A percentile compares a stretch with the other conserved stretches of the same genome.
Conservation (phyloP, 2,113 vertebrate genomes). For the Thomomys bottae region DNA sequence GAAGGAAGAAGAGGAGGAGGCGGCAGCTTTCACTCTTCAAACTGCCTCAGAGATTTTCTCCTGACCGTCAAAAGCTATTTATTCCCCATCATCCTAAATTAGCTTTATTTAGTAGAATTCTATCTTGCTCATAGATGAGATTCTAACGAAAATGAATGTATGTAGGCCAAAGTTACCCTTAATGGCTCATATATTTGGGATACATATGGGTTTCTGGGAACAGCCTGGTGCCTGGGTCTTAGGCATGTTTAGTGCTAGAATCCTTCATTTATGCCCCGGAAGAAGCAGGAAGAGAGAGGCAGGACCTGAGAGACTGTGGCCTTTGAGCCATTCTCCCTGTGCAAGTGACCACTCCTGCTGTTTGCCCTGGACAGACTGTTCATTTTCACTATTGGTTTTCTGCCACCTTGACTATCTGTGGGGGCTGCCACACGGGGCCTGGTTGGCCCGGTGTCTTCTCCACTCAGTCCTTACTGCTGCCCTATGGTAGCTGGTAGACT, state of each 20-base stretch:
- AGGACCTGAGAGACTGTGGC: neutral
- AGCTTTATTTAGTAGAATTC: neutral
- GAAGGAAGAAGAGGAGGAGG: too few species aligned
- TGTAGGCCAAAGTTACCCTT: neutral
- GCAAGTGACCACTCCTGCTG: neutral
- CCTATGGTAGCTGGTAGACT: too few species aligned
- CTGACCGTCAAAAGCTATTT: neutral
- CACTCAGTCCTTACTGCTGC: neutral
- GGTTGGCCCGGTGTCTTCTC: neutral
- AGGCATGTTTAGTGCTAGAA: neutral
- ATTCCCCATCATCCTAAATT: neutral
- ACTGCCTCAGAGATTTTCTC: neutral
- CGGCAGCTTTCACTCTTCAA: neutral
- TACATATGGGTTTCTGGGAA: too few species aligned
- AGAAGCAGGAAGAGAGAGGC: neutral
- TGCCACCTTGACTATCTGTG: neutral
- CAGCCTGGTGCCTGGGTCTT: too few species aligned
- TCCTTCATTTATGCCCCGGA: neutral
- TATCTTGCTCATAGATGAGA: neutral
- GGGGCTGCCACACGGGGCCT: too few species aligned
- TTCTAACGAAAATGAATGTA: neutral
- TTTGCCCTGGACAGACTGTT: neutral
- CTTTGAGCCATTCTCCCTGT: neutral
- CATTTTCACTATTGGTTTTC: neutral
- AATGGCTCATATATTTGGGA: rapidly evolving